A percentile compares a stretch with the other conserved stretches of the same genome.
These are phyloP conservation scores for Panagrolaimus sp. DNA, from an alignment of 1,140 invertebrate species.

Conservation along the genomic window DNA sequence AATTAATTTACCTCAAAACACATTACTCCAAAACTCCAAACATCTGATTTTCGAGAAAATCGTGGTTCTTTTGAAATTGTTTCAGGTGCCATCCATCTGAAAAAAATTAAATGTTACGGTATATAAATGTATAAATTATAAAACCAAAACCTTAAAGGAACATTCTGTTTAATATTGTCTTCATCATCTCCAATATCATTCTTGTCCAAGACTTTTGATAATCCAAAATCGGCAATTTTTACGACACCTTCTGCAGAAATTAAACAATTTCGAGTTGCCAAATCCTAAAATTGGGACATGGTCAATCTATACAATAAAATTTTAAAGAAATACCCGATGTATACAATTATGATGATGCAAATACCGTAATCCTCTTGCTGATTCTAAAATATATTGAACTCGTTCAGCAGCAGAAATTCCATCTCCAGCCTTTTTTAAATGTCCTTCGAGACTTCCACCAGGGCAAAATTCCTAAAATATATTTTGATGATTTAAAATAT, in stretches of 20 bases:
- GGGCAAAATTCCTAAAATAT: conserved; percentile 31
- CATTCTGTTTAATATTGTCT: not conserved
- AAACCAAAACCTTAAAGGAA: too few species aligned
- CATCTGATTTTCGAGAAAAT: conserved; percentile 89
- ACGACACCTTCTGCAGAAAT: conserved; percentile 31
- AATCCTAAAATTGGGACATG: conserved; percentile 11
- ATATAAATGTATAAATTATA: not conserved
- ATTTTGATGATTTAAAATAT: too few species aligned
- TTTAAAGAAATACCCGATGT: conserved; percentile 89
- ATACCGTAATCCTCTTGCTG: conserved; percentile 73
- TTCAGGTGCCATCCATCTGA: conserved; percentile 90
- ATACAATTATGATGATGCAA: conserved; percentile 85
- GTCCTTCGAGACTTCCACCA: conserved; percentile 24
- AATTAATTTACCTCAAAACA: not conserved
- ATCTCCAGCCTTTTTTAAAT: conserved; percentile 19
- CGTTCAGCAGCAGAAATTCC: not conserved
- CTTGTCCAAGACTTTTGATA: conserved; percentile 87
- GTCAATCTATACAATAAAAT: too few species aligned
- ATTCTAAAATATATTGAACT: not conserved
- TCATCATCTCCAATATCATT: too few species aligned
- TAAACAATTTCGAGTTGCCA: conserved; percentile 14
- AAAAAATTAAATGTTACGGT: too few species aligned
- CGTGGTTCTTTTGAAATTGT: conserved; percentile 79
- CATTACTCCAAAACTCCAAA: conserved; percentile 59
- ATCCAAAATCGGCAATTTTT: conserved; percentile 94